phyloP scores from a whole-genome alignment of 2,797 vertebrate species.

The Ispidina lecontei region DNA sequence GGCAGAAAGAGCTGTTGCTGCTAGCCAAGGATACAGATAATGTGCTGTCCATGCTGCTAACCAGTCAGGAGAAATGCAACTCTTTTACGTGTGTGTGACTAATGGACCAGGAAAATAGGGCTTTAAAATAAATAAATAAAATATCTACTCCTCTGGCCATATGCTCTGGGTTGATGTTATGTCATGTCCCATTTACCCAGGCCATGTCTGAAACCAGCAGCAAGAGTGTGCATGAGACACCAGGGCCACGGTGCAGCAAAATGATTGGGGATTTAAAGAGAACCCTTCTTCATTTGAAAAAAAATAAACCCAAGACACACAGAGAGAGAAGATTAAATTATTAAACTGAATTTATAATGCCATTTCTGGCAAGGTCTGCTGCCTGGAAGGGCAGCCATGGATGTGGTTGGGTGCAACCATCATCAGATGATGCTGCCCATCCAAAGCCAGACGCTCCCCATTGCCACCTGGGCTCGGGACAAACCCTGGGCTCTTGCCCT shows the following conservation, averaged over 20 bases:
- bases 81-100: not conserved
- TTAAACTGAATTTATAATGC: not conserved
- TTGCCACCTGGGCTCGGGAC: not conserved
- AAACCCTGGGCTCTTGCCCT: not conserved
- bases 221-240: not conserved
- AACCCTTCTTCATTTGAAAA: not conserved
- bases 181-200: not conserved
- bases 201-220: not conserved
- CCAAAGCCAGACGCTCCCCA: not conserved
- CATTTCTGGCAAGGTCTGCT: not conserved
- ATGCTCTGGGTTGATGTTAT: not conserved
- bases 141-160: not conserved
- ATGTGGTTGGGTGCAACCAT: not conserved
- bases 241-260: rapidly evolving
- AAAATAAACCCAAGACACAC: not conserved
- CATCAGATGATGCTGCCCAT: not conserved
- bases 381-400: not conserved
- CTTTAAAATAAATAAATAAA: not conserved
- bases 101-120: not conserved
- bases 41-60: not conserved
- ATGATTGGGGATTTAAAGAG: not conserved
- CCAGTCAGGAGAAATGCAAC: not conserved
- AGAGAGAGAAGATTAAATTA: not conserved
- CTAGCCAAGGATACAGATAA: not conserved
- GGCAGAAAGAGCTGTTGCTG: not conserved